A percentile compares a stretch with the other conserved stretches of the same genome.
Conservation (phyloP, 2,113 vertebrate species). For the Brachirus orientalis region DNA sequence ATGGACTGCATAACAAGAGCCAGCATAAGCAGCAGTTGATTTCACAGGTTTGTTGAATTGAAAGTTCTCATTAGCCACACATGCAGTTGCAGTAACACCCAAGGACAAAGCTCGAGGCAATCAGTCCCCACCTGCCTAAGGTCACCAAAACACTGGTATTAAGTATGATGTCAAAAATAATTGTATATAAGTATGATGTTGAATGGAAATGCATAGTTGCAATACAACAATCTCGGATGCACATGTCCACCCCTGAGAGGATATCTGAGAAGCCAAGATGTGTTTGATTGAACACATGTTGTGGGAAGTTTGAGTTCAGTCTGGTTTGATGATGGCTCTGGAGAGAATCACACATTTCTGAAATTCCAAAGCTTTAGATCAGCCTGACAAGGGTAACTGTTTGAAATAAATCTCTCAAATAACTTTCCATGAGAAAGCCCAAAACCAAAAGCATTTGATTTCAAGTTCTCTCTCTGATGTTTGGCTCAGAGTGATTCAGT, state of each 20-base stretch:
- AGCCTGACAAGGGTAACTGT: constrained; percentile 72
- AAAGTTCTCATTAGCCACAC: not conserved
- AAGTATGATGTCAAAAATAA: not conserved
- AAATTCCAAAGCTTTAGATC: constrained; percentile 77
- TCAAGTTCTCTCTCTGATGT: constrained; percentile 70
- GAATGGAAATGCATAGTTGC: constrained; percentile 16
- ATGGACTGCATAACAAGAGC: not conserved
- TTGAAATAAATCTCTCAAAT: constrained; percentile 79
- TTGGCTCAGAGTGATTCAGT: constrained; percentile 69
- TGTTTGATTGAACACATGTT: constrained; percentile 68
- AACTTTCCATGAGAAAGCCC: constrained; percentile 70
- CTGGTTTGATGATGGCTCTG: constrained; percentile 71
- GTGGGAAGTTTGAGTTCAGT: constrained; percentile 69
- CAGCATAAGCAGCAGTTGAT: not conserved
- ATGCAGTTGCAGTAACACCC: not conserved
- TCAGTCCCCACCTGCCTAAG: not conserved
- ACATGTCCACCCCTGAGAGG: constrained; percentile 52
- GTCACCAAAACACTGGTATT: no score
- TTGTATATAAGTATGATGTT: not conserved
- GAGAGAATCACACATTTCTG: constrained; percentile 72
- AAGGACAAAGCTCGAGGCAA: no score
- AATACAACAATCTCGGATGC: constrained; percentile 35
- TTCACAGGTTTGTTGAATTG: no score
- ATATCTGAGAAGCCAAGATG: constrained; percentile 53
- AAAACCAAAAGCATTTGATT: constrained; percentile 71